These are phyloP conservation scores for Cebidichthys violaceus DNA, from an alignment of 2,113 vertebrate species.

Conservation along the genomic window DNA sequence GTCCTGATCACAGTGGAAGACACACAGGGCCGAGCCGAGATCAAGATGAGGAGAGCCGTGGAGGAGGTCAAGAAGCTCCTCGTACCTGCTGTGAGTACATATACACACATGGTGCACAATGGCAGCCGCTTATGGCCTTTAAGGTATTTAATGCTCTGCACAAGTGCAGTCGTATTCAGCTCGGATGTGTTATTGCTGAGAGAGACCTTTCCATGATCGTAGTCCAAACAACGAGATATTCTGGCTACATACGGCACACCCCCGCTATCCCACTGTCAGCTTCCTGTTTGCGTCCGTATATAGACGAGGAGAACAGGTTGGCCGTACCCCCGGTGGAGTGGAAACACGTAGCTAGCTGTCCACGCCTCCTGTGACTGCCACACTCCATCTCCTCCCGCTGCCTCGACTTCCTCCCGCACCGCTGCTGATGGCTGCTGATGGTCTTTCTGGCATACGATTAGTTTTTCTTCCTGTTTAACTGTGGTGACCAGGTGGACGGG, in stretches of 20 bases:
- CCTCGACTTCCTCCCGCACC: slow-evolving; percentile 53
- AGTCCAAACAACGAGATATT: slow-evolving; percentile 42
- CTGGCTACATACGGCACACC: slow-evolving; percentile 59
- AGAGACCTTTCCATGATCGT: slow-evolving; percentile 1
- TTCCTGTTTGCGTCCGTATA: slow-evolving; percentile 75
- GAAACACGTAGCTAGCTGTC: slow-evolving; percentile 59
- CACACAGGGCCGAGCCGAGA: slow-evolving; percentile 86
- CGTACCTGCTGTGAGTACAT: slow-evolving; percentile 86
- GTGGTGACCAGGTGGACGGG: slow-evolving; percentile 73
- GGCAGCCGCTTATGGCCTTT: neutral
- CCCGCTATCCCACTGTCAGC: slow-evolving; percentile 54
- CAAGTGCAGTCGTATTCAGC: neutral
- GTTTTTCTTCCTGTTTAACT: slow-evolving; percentile 35
- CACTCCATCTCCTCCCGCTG: slow-evolving; percentile 62
- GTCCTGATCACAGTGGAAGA: slow-evolving; percentile 89
- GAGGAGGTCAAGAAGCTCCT: slow-evolving; percentile 90
- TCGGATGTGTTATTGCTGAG: slow-evolving; percentile 24
- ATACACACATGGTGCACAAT: neutral
- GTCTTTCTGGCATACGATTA: slow-evolving; percentile 35
- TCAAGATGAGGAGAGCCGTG: slow-evolving; percentile 87
- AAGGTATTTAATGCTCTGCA: slow-evolving; percentile 7
- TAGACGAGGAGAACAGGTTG: slow-evolving; percentile 69
- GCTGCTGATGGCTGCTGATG: slow-evolving; percentile 48
- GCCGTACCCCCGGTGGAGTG: slow-evolving; percentile 51
- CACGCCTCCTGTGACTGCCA: slow-evolving; percentile 62